Evolutionary conservation across 1,140 invertebrate genomes (phyloP), one percentile per base, ranked within the genome.

Genomic region (Sweltsa coloradensis): DNA sequence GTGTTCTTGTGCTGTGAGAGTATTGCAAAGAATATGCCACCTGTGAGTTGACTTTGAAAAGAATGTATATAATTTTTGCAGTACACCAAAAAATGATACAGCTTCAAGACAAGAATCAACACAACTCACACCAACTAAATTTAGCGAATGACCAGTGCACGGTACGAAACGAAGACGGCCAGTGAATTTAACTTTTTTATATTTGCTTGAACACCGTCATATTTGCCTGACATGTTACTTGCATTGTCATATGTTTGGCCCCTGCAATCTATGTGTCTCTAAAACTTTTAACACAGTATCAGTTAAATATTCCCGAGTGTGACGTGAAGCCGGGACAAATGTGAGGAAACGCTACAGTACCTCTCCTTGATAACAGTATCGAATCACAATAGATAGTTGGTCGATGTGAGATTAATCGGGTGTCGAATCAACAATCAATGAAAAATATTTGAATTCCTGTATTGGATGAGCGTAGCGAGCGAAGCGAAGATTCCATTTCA

Each of bases 171-270:
- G 24, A 3, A 41, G 3, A 22, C 3, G 5, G 39, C 39, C 14
- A 5, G 4, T 3, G 39, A 21, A 3, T 3, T 16, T 3, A 41
- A 3, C 13, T 41, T 23, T 13, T 41, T 41, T 3, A 41, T 16
- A 3, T 3, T 3, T 3, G 3, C 14, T 41, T 41, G 39, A 5
- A 14, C 14, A 5, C 39, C 39, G 13, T 3, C 4, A 16, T 18
- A 41, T 5, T 5, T 41, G 3, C 14, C 39, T 22, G 39, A 3
- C 14, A 41, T 41, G 22, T 41, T 16, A 5, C 3, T 3, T 3
- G 39, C 39, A 16, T 41, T 41, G 14, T 41, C 3, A 16, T 41
- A 41, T n/a, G 39, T 22, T 13, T 41, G 39, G 3, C 39, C 39
- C 24, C 39, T 18, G 24, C 3, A 41, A 13, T 41, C 21, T 22